Base-by-base conservation (phyloP, 1,140 invertebrate species). In the Lepidurus apus region DNA sequence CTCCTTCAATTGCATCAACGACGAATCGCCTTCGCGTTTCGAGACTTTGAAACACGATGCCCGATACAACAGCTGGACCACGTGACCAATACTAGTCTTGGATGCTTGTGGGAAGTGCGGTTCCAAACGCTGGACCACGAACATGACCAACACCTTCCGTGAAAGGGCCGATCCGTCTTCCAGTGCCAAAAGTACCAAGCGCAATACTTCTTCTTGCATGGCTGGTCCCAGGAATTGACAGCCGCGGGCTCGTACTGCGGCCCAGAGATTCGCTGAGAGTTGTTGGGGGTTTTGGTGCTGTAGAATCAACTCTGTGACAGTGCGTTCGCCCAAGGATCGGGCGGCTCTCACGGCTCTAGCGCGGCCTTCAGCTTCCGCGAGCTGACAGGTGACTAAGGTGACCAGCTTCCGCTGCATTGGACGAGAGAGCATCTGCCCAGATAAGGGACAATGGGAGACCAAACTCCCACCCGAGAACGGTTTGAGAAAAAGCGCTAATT, bases 141-240 rank as follows among this genome's bases (percentile, higher is more conserved):
- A 99, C 92, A 99, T 95, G 65, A 99, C 97, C 80, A 99, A 87
- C 42, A 98, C 97, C 87, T 99, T 99, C 79, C 98, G 88, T 0
- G 96, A 98, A 79, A 99, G 87, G n/a, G 95, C 93, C 6, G 95
- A 96, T 7, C 97, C 97, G 87, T 98, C 96, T 86, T 98, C 95
- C 43, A 99, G 86, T 2, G 97, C 96, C 77, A 98, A 85, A 7
- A 99, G 87, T 21, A 99, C 96, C 75, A 99, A 86, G 85, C 96
- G 95, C 1, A 99, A 86, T 4, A 98, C 96, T 86, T 99, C 97
- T 86, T 99, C 97, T 87, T 99, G 97, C 96, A 99, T 98, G 7
- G 95, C 95, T 91, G 97, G 97, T n/a, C 98, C 98, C 17, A 99
- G 90, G 86, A 99, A 99, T 85, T 99, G 98, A 85, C 98, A 99